Base-by-base conservation (phyloP, 1,140 invertebrate species). In the Papilio polytes region DNA sequence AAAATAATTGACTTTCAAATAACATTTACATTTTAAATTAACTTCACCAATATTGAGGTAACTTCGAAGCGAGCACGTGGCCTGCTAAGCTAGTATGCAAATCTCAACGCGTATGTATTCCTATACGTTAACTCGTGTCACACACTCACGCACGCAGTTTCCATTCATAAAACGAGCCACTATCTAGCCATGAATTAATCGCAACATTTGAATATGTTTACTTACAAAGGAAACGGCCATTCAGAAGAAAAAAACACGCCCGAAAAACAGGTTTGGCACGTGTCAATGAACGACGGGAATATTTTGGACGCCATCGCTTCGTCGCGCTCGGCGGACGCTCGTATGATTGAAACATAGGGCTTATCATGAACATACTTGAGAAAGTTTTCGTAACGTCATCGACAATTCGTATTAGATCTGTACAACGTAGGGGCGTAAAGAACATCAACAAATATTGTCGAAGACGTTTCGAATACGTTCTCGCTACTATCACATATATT, bases 131-230 rank as follows among this genome's bases (percentile, higher is more conserved):
- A 89, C 86, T 83, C 84, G 82, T 80, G 74, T 74, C 91, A 48
- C 91, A 92, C 92, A 93, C 91, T n/a, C 59, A 70, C 81, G 83
- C 83, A 86, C 72, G 80, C 80, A 78, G 78, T 81, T 85, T 92
- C 92, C 93, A 94, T 94, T 94, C 92, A 94, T 94, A 94, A 94
- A 93, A 91, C 91, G 88, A 89, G 89, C 88, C 85, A 92, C 92
- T 91, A 94, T 92, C 90, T 90, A 92, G 88, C 93, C 88, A 94
- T 94, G 94, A 95, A 94, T 95, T 95, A 94, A 94, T 94, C 92
- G 92, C 94, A 94, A 94, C 92, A 91, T 94, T 94, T 92, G 92
- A 94, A 94, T 93, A 94, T 93, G 93, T 94, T 94, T 92, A 94
- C 91, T 93, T 87, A 94, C 92, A 93, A 93, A 94, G 92, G 92